Evolutionary conservation across 2,888 invertebrate genomes (phyloP), one percentile per base, ranked within the genome.

Genomic region (Apamea monoglypha): DNA sequence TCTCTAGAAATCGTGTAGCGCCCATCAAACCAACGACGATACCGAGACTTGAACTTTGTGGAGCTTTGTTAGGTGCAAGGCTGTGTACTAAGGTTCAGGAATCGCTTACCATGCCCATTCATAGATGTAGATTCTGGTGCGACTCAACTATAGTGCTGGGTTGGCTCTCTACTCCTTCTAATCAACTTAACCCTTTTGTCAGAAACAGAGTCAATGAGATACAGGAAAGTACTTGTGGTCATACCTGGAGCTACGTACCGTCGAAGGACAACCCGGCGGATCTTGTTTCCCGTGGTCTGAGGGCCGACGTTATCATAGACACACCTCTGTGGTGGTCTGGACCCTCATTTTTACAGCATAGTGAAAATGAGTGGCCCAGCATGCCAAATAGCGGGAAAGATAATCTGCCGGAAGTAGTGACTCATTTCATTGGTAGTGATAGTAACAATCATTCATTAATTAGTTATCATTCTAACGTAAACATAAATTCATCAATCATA

Each of bases 41-140:
- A 56, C 56, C 56, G 25, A 25, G 56, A 10, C 84, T 85, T 50
- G 72, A 80, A 0, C 29, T 73, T 63, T 47, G 32, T 47, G 32
- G 36, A 29, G 21, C 73, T 63, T 50, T 73, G n/a, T 73, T 73
- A 47, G 8, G 21, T 44, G 72, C 50, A 71, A 61, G 29, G 59
- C 44, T 44, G 21, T 53, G 64, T 64, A 64, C 63, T 12, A 59
- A n/a, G n/a, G 25, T 25, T 59, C 59, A 59, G 59, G 59, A 59
- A 59, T 59, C n/a, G n/a, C 59, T 59, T 59, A 59, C 59, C n/a
- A 59, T 59, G n/a, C n/a, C 59, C 59, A 59, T 59, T 59, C n/a
- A 59, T n/a, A 59, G n/a, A 59, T 59, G 25, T 59, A 59, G n/a
- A n/a, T n/a, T 59, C 59, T 59, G 59, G 59, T 59, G 59, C n/a